Evolutionary conservation across 2,888 invertebrate species (phyloP), one percentile per base, ranked within the genome.

Genomic region (Polydesmus complanatus): DNA sequence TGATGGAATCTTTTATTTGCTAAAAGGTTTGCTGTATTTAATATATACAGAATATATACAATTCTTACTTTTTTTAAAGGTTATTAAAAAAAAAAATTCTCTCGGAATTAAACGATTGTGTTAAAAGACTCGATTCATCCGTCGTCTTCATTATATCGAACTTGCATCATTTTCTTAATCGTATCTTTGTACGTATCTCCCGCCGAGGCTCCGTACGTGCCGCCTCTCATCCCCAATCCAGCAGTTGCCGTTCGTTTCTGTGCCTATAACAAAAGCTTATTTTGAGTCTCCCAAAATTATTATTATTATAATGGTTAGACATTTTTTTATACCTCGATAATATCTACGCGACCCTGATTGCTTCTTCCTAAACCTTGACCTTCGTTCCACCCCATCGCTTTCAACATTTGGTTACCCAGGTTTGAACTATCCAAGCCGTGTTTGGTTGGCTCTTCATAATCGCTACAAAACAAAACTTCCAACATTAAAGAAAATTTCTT

Each of bases 381-480:
- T 72, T 93, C 93, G 3, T 87, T 87, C 98, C 98, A 98, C 2
- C 98, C 98, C 98, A 98, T 98, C 76, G 93, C 94, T 74, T 97
- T 94, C 65, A 98, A 74, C 73, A 98, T 79, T 71, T 91, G 87
- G 71, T 88, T 96, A 5, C 97, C 98, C 62, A 96, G 89, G 68
- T 95, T 95, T 67, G 89, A 92, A 0, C 88, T 83, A 67, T 89
- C 79, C 69, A 93, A 80, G 63, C 88, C 79, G 73, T 83, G 79
- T 62, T 81, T 78, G 0, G 84, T 81, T 1, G 81, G 81, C 58
- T 69, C 80, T 71, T 79, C 65, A 69, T 77, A 71, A 64, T 72
- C 52, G 14, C 63, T 58, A 51, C 53, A 63, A 2, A 48, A 2
- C 11, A 22, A 50, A 55, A 54, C 18, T 14, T 26, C 8, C 23